A percentile compares a stretch with the other conserved stretches of the same genome.
Evolutionary conservation across 2,113 vertebrate genomes (phyloP).

Genomic region (Puma concolor): DNA sequence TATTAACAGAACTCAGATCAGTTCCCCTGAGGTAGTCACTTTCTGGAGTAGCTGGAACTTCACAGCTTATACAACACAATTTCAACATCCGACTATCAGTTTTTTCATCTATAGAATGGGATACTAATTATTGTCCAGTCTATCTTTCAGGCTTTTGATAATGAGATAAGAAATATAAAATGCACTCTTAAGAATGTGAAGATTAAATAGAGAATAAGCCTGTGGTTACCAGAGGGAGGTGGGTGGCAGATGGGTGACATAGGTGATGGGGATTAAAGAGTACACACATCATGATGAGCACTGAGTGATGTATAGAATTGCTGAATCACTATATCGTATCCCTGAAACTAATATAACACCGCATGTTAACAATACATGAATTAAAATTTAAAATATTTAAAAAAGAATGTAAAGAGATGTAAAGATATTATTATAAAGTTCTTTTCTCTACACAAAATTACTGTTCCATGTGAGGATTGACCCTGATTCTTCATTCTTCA

Average conservation of each 20-base stretch:
- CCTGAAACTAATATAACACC: neutral
- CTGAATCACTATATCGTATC: neutral
- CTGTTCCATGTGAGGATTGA: neutral
- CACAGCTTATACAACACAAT: neutral
- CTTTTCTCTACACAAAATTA: neutral
- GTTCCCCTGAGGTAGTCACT: neutral
- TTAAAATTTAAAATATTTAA: neutral
- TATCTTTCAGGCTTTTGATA: neutral
- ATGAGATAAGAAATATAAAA: neutral
- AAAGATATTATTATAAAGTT: neutral
- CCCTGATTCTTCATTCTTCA: neutral
- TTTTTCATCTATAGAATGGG: neutral
- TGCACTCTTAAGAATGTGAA: neutral
- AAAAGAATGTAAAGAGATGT: neutral
- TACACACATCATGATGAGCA: neutral
- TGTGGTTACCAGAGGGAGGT: neutral
- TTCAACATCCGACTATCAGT: neutral
- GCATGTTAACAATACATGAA: neutral
- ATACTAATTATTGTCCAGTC: neutral
- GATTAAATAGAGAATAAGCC: neutral
- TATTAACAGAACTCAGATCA: neutral
- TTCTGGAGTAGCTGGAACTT: neutral
- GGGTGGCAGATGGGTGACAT: neutral
- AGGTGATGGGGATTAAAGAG: neutral
- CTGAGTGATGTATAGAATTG: neutral